A percentile compares a stretch with the other conserved stretches of the same genome.
These are phyloP conservation scores for Dinocampus coccinellae DNA, from an alignment of 2,888 invertebrate species.

Conservation along the genomic window DNA sequence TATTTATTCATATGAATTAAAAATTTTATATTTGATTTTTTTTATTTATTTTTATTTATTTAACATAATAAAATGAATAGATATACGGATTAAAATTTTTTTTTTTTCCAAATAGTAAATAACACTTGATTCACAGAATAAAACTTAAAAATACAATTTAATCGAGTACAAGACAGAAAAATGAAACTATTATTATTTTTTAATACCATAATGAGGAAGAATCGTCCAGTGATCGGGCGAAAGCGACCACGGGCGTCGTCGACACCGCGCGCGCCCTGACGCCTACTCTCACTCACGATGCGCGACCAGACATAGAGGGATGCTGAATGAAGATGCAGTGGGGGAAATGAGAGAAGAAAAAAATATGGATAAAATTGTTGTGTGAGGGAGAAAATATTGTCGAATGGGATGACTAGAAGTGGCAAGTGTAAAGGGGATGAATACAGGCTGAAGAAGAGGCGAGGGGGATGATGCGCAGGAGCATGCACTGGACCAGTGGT, in stretches of 20 bases:
- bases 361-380: background rate
- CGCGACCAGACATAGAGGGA: conserved; percentile 32
- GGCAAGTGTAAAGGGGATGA: background rate
- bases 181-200: background rate
- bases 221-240: conserved; percentile 18
- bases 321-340: conserved; percentile 25
- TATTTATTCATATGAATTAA: background rate
- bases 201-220: background rate
- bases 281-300: conserved; percentile 47
- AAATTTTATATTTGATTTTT: background rate
- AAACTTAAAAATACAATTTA: background rate
- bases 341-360: conserved; percentile 18
- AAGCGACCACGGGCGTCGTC: conserved; percentile 50
- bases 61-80: background rate
- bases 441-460: too few relatives aligned
- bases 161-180: background rate
- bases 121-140: background rate
- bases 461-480: conserved; percentile 19
- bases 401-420: background rate
- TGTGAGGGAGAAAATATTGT: background rate
- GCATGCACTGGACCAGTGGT: conserved; percentile 36
- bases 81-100: too few relatives aligned
- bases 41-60: background rate
- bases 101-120: background rate
- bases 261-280: conserved; percentile 45